Base-by-base conservation (phyloP, 64 coral and sea anemone genomes). In the Porites australiensis region DNA sequence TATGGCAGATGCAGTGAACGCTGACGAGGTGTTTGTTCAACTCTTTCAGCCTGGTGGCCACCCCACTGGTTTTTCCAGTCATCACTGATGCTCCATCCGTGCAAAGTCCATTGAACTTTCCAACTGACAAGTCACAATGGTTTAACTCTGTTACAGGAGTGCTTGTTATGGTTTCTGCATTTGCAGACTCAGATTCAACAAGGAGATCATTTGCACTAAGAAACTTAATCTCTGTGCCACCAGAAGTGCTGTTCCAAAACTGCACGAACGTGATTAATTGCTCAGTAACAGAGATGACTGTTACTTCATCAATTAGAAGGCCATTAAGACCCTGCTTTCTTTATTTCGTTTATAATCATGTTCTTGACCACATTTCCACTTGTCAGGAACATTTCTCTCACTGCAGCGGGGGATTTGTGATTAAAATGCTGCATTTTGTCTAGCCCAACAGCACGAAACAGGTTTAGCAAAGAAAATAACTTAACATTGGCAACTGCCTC, bases 251-350 rank as follows among this genome's bases (percentile, higher is more conserved):
- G 88, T 79, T 3, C n/a, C n/a, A n/a, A n/a, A n/a, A n/a, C n/a
- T n/a, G n/a, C n/a, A 90, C n/a, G 20, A 90, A 90, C 2, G 23
- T 90, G 0, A 90, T 90, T 90, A 90, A 72, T n/a, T 90, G 88
- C 68, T 81, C 75, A 73, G 52, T 80, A 8, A 80, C 77, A 43
- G 57, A 6, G 15, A 80, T 60, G 12, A 61, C 77, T 22, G 77
- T 80, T 11, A 80, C 77, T 15, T 80, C 77, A 55, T 80, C 57
- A 60, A 80, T 60, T 44, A 80, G 22, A 2, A 80, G 77, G 3
- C 53, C 54, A 60, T 13, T n/a, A 80, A 44, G 27, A 58, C 8
- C 10, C 54, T 27, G 54, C 7, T 80, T 58, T 80, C 27, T 80
- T 59, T 43, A 80, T 14, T 60, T 58, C 54, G 11, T 80, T 8